phyloP scores from a whole-genome alignment of 2,888 invertebrate species.

The Stomorhina lunata region DNA sequence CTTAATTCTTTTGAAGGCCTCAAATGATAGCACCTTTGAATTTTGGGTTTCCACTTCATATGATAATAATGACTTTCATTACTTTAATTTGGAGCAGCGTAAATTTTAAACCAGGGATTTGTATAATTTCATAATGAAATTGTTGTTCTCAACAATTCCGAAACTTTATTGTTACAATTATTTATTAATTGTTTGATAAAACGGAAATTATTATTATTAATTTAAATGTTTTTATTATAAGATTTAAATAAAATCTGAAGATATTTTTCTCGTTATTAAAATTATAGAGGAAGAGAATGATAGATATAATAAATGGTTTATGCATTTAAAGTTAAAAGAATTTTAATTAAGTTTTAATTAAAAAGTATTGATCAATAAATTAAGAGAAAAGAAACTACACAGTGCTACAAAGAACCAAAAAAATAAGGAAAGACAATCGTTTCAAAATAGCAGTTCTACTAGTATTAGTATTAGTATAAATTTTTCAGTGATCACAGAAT shows the following conservation, averaged over 20 bases:
- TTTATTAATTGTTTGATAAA: slow-evolving; percentile 40
- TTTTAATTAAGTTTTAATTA: too few relatives aligned
- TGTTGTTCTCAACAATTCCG: slow-evolving; percentile 42
- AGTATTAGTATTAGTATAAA: too few relatives aligned
- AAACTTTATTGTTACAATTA: slow-evolving; percentile 43
- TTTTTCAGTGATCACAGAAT: too few relatives aligned
- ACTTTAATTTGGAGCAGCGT: not conserved
- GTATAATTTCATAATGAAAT: slow-evolving; percentile 39
- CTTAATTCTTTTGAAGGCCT: not conserved
- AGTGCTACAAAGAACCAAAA: too few relatives aligned
- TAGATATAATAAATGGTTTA: too few relatives aligned
- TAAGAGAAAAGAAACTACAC: too few relatives aligned
- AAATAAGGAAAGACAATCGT: too few relatives aligned
- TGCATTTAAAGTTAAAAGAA: too few relatives aligned
- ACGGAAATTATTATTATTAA: slow-evolving; percentile 20
- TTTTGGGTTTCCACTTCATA: not conserved
- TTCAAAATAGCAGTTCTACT: too few relatives aligned
- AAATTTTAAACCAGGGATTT: slow-evolving; percentile 23
- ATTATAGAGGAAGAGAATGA: too few relatives aligned
- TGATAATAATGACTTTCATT: not conserved
- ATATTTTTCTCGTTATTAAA: too few relatives aligned
- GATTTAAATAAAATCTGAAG: not conserved
- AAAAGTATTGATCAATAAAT: too few relatives aligned
- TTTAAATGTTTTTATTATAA: not conserved
- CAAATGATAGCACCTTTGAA: not conserved